Evolutionary conservation across 2,113 vertebrate genomes (phyloP).

Genomic region (Epinephelus lanceolatus): DNA sequence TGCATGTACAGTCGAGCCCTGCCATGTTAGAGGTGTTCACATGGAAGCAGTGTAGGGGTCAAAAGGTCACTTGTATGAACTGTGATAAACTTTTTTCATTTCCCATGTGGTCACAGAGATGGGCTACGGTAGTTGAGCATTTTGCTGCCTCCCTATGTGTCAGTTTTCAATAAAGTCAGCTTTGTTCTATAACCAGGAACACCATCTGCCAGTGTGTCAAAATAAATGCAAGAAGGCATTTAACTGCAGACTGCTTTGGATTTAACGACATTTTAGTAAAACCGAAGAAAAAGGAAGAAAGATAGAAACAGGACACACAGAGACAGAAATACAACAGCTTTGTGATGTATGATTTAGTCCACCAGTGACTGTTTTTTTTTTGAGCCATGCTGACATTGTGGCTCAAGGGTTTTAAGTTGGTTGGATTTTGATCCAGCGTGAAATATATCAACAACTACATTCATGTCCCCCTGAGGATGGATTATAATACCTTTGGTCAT

Average conservation of each 20-base stretch:
- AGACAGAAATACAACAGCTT: slow-evolving; percentile 13
- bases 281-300: slow-evolving; percentile 40
- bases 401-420: neutral
- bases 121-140: slow-evolving; percentile 4
- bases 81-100: slow-evolving; percentile 9
- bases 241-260: slow-evolving; percentile 45
- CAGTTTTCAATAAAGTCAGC: slow-evolving; percentile 68
- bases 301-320: slow-evolving; percentile 11
- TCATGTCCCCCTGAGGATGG: slow-evolving; percentile 9
- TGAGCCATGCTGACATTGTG: neutral
- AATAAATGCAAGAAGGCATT: slow-evolving; percentile 64
- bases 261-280: slow-evolving; percentile 62
- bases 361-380: neutral
- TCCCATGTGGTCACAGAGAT: slow-evolving; percentile 15
- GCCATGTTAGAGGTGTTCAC: neutral
- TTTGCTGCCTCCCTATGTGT: slow-evolving; percentile 32
- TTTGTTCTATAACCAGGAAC: slow-evolving; percentile 49
- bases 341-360: neutral
- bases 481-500: neutral
- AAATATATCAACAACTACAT: neutral
- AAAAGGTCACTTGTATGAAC: slow-evolving; percentile 8
- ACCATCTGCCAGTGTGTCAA: slow-evolving; percentile 71
- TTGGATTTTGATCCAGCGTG: neutral
- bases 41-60: neutral
- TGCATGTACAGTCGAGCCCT: neutral